phyloP scores from a whole-genome alignment of 1,140 invertebrate genomes.

The Atopsyche davidsoni region DNA sequence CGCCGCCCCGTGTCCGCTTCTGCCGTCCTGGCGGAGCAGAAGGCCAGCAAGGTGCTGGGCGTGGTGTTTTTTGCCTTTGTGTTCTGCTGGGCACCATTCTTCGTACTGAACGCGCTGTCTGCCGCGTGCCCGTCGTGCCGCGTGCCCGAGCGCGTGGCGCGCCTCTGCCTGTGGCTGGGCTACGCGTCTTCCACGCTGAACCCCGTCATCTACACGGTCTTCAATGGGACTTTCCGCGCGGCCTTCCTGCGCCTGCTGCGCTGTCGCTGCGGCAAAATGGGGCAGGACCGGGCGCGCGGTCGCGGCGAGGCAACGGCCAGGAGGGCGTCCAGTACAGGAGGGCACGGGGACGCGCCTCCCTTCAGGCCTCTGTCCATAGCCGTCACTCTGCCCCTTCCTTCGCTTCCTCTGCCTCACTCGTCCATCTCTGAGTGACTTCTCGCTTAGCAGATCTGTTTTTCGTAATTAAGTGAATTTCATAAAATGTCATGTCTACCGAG shows the following conservation, averaged over 20 bases:
- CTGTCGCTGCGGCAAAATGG: conserved; percentile 72
- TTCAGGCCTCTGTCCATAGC: too few species aligned
- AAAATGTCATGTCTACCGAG: too few species aligned
- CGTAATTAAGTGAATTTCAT: too few species aligned
- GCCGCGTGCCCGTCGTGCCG: conserved; percentile 66
- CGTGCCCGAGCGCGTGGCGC: conserved; percentile 66
- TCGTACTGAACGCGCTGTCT: conserved; percentile 77
- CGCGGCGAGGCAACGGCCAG: too few species aligned
- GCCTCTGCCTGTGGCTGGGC: conserved; percentile 79
- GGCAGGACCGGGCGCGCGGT: too few species aligned
- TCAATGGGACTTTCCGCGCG: conserved; percentile 79
- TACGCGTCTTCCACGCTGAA: conserved; percentile 85
- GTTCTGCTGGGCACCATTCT: conserved; percentile 86
- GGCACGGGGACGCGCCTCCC: too few species aligned
- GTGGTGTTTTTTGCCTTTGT: conserved; percentile 88
- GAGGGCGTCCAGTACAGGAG: too few species aligned
- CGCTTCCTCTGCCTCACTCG: too few species aligned
- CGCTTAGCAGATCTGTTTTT: too few species aligned
- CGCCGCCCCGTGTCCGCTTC: conserved; percentile 64
- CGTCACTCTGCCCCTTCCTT: too few species aligned
- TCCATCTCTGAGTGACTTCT: too few species aligned
- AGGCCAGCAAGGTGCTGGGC: conserved; percentile 77
- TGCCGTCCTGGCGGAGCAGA: conserved; percentile 75
- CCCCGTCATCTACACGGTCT: conserved; percentile 82
- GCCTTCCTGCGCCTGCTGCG: conserved; percentile 73